Evolutionary conservation across 2,888 invertebrate genomes (phyloP), one percentile per base, ranked within the genome.

Genomic region (Schizotus pectinicornis): DNA sequence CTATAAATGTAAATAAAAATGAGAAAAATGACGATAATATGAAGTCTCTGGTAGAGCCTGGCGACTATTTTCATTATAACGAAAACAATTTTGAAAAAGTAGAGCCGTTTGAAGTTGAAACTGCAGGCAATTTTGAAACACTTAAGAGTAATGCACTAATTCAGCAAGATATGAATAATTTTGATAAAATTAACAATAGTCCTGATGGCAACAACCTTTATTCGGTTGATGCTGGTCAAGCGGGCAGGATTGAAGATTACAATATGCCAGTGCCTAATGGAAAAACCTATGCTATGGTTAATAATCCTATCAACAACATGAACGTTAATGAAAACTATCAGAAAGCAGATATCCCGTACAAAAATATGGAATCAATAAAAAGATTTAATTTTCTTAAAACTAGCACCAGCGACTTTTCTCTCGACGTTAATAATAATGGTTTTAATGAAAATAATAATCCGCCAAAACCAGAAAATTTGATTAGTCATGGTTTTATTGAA

Each of bases 401-500:
- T 22, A 5, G 32, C 7, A 38, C 11, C 7, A 47, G n/a, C 9
- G 39, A 30, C 1, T n/a, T 9, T 12, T 32, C 45, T 1, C 22
- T 37, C 22, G 45, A 30, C 8, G 35, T 34, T n/a, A 36, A n/a
- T 12, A 11, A 13, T n/a, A 22, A 12, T 22, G 12, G 9, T 12
- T 33, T 14, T 7, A 50, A 12, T 12, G 14, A 13, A 1, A 9
- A 42, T 3, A 36, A 45, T 7, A 22, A 30, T 14, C 12, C 11
- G 5, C 13, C 11, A 37, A 56, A 43, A 42, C 35, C 7, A 6
- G 32, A 49, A 1, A 43, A 42, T 14, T 49, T 43, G 11, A 9
- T 56, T 7, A 49, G 56, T 14, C 35, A 42, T 11, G 56, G 56
- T 9, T 56, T 56, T 42, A 49, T 56, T 7, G 56, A 56, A 36